These are phyloP conservation scores for Drepana falcataria DNA, from an alignment of 2,888 invertebrate genomes.

Conservation along the genomic window DNA sequence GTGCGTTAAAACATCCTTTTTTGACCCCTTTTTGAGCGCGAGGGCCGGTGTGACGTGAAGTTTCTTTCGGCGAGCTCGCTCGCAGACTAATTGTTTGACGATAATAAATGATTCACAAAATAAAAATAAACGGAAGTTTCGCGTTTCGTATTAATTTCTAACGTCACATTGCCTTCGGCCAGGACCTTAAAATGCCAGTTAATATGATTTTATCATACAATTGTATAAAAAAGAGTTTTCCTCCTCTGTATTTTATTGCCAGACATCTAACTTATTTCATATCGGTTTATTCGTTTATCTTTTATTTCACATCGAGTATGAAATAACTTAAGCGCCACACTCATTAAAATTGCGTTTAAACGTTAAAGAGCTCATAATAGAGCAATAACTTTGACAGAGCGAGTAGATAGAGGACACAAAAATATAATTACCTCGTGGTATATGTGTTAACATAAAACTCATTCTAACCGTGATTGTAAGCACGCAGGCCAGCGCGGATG, in stretches of 20 bases:
- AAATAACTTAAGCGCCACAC: not conserved
- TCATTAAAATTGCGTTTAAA: conserved; percentile 17
- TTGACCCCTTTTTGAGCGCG: conserved; percentile 32
- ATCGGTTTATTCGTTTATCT: conserved; percentile 7
- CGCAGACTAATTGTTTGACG: conserved; percentile 73
- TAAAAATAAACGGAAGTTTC: conserved; percentile 73
- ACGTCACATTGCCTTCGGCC: conserved; percentile 52
- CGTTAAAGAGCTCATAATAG: conserved; percentile 42
- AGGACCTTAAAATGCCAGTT: conserved; percentile 40
- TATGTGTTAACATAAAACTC: conserved; percentile 61
- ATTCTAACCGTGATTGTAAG: conserved; percentile 56
- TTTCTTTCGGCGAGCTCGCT: conserved; percentile 57
- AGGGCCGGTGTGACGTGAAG: conserved; percentile 59
- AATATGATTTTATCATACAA: conserved; percentile 28
- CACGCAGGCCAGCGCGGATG: conserved; percentile 52
- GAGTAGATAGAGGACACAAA: conserved; percentile 47
- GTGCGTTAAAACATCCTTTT: conserved; percentile 63
- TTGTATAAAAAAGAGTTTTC: conserved; percentile 33
- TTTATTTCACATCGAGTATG: not conserved
- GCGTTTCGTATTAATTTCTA: conserved; percentile 67
- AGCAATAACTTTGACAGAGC: conserved; percentile 48
- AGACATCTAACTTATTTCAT: conserved; percentile 21
- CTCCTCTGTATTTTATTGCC: conserved; percentile 24
- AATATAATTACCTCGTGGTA: conserved; percentile 51
- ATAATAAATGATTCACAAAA: conserved; percentile 75